Base-by-base conservation (phyloP, 2,888 invertebrate species). In the Xanthostigma xanthostigma region DNA sequence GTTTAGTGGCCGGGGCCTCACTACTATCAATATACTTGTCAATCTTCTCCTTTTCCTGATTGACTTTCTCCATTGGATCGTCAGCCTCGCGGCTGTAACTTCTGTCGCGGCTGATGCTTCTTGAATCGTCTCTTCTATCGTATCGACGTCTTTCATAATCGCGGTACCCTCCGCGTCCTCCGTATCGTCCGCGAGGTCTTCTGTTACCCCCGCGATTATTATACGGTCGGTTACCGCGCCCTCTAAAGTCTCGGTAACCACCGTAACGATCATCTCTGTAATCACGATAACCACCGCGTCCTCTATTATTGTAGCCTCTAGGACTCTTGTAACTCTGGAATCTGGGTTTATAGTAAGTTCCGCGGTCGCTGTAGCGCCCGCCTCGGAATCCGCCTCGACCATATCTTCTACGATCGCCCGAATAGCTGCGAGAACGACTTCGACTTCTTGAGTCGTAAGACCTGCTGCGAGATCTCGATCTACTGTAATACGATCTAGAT, bases 291-390 rank as follows among this genome's bases (percentile, higher is more conserved):
- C 62, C 61, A 41, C 63, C 54, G 44, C 61, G 36, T 33, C 67
- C 60, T 35, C 65, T 59, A 35, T 62, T 57, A 38, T 58, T 55
- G 36, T 37, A 45, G 11, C 45, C 45, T 37, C 45, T 36, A 34
- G 72, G 73, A 56, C 71, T 73, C 49, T 70, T 69, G 66, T 74
- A 78, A 14, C 74, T 73, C 62, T 83, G 82, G 73, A 84, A 84
- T 53, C 85, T 74, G 1, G 85, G 85, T 57, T 84, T 81, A 69
- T 85, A 85, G 66, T 85, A 85, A 1, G 84, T 84, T 53, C 84
- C 84, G 48, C 84, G 75, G 61, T 83, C 83, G 63, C 74, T 73
- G 58, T 74, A 81, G 17, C 64, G 57, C 27, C 62, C 57, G 11
- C 62, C 63, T 14, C 65, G 53, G 51, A 63, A 64, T 36, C 75